Conservation (phyloP, 1,140 invertebrate species). For the Bombus superbus region DNA sequence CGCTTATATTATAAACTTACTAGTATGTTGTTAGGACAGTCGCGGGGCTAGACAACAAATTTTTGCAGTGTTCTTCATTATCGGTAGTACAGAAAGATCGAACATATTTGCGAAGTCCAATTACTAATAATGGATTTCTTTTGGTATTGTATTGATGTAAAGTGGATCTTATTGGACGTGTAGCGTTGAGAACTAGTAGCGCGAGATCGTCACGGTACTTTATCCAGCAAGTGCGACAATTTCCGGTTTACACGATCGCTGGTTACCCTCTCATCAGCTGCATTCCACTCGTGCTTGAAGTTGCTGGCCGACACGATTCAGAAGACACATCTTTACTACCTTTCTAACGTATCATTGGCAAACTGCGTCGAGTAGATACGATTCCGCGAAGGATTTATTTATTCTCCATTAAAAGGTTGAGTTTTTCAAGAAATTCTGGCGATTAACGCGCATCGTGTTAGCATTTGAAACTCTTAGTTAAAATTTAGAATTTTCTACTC, state of each 20-base stretch:
- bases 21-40: background rate
- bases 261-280: slow-evolving; percentile 48
- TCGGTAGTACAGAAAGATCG: background rate
- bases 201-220: slow-evolving; percentile 46
- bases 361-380: too few relatives aligned
- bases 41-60: too few relatives aligned
- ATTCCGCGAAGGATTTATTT: background rate
- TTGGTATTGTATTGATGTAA: background rate
- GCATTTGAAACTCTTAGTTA: too few relatives aligned
- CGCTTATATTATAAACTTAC: background rate
- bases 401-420: background rate
- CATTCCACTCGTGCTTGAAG: slow-evolving; percentile 42
- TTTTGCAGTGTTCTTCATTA: background rate
- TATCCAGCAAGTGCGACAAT: slow-evolving; percentile 38
- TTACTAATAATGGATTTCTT: slow-evolving; percentile 6
- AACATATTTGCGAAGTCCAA: background rate
- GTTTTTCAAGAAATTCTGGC: background rate
- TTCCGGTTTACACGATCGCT: slow-evolving; percentile 58
- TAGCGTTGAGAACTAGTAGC: slow-evolving; percentile 33
- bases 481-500: background rate
- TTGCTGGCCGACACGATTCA: slow-evolving; percentile 18
- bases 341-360: background rate
- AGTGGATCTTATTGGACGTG: background rate
- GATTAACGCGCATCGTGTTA: too few relatives aligned
- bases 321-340: slow-evolving; percentile 19